phyloP scores from a whole-genome alignment of 2,113 vertebrate species.

The Silurus glanis region DNA sequence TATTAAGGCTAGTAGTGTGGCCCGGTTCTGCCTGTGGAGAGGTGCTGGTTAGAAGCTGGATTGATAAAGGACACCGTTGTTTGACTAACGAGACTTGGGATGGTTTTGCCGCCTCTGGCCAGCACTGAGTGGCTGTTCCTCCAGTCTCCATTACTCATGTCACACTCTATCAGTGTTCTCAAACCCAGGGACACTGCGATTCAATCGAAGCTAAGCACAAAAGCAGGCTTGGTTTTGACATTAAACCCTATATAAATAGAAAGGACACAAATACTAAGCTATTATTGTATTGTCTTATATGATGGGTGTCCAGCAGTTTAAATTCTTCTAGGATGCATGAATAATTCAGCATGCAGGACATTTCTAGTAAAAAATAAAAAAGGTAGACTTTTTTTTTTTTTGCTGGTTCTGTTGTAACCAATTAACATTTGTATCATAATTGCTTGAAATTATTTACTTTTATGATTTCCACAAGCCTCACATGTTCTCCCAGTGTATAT shows the following conservation, averaged over 20 bases:
- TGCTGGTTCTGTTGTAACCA: background rate
- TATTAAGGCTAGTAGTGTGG: constrained; percentile 19
- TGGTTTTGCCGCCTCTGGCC: constrained; percentile 30
- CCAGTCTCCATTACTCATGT: constrained; percentile 42
- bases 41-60: constrained; percentile 41
- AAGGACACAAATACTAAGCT: background rate
- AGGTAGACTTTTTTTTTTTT: background rate
- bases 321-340: background rate
- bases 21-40: constrained; percentile 5
- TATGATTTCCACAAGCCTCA: background rate
- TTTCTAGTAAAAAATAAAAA: background rate
- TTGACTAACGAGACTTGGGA: constrained; percentile 52
- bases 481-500: too few species aligned
- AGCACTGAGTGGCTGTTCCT: constrained; percentile 35
- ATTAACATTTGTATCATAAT: background rate
- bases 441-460: background rate
- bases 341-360: background rate
- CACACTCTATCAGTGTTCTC: background rate
- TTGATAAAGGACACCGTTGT: constrained; percentile 46
- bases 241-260: background rate
- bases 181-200: background rate
- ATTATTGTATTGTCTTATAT: background rate
- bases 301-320: background rate
- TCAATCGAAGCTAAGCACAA: background rate
- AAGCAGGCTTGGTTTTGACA: background rate